Evolutionary conservation across 2,797 vertebrate genomes (phyloP), one percentile per base, ranked within the genome.

Genomic region (Premnoplex brunnescens): DNA sequence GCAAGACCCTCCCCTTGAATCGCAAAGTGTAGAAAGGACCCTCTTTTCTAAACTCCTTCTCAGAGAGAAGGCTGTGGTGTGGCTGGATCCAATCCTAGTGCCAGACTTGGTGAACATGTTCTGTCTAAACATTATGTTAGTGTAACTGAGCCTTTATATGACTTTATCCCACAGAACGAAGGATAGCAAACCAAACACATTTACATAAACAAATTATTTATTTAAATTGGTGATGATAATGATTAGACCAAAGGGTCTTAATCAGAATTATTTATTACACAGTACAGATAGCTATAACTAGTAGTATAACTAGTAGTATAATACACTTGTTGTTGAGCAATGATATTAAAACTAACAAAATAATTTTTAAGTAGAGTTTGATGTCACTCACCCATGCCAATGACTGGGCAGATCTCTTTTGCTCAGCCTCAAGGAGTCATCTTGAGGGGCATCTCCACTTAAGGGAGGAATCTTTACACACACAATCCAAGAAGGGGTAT

Each of bases 341-440:
- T 23, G 41, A 22, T 43, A 43, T 43, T 63, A 32, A 63, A 43
- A 43, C 21, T 43, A 72, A 39, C 10, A 72, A 52, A 59, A 64
- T 66, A 46, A 34, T 46, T 58, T 9, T 39, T 46, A 64, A 43
- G 39, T 22, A 32, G 58, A 64, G 21, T 58, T 34, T 52, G 64
- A 51, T 64, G 12, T 77, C 6, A 34, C 14, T 77, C 0, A 0
- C 3, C 17, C 8, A 16, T 58, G n/a, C 14, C n/a, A 58, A 6
- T 19, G n/a, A 19, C 15, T 39, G 17, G n/a, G 8, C 17, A 83
- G 51, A 58, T 64, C 26, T 71, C 37, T 63, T 43, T 41, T 62
- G 27, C 28, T 63, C 28, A 43, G 39, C 28, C 28, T 63, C 39
- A 43, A 64, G 58, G n/a, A 77, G 14, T 44, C 22, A 30, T 12